These are phyloP conservation scores for Phainopepla nitens DNA, from an alignment of 2,113 vertebrate species.

Conservation along the genomic window DNA sequence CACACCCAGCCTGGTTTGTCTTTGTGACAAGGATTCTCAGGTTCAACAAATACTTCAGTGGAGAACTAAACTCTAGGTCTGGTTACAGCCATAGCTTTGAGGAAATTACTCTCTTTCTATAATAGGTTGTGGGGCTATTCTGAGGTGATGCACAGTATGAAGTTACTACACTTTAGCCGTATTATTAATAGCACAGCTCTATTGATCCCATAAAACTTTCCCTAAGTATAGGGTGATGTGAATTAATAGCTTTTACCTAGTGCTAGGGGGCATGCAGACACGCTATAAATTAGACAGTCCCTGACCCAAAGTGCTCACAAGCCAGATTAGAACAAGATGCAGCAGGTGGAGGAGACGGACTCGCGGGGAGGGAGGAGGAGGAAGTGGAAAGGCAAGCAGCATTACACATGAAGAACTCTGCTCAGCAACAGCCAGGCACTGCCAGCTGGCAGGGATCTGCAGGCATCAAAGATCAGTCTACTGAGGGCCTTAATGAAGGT, in stretches of 20 bases:
- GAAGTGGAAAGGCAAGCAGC: conserved; percentile 12
- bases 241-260: conserved; percentile 44
- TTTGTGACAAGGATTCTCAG: not conserved
- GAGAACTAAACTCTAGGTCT: not conserved
- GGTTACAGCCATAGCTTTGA: not conserved
- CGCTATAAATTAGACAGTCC: conserved; percentile 51
- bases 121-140: not conserved
- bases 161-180: not conserved
- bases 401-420: conserved; percentile 18
- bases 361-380: conserved; percentile 48
- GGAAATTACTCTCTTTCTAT: not conserved
- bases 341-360: conserved; percentile 60
- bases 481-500: conserved; percentile 3
- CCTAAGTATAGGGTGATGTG: conserved; percentile 18
- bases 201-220: conserved; percentile 50
- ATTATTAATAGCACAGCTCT: conserved; percentile 14
- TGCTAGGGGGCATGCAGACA: conserved; percentile 44
- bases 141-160: not conserved
- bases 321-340: conserved; percentile 57
- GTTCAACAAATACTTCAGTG: not conserved
- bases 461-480: conserved; percentile 43
- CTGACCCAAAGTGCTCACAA: conserved; percentile 50
- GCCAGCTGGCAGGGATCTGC: conserved; percentile 46
- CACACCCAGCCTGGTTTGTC: not conserved
- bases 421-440: conserved; percentile 22